A percentile compares a stretch with the other conserved stretches of the same genome.
Evolutionary conservation across 2,113 vertebrate species (phyloP).

Genomic region (Camelus dromedarius): DNA sequence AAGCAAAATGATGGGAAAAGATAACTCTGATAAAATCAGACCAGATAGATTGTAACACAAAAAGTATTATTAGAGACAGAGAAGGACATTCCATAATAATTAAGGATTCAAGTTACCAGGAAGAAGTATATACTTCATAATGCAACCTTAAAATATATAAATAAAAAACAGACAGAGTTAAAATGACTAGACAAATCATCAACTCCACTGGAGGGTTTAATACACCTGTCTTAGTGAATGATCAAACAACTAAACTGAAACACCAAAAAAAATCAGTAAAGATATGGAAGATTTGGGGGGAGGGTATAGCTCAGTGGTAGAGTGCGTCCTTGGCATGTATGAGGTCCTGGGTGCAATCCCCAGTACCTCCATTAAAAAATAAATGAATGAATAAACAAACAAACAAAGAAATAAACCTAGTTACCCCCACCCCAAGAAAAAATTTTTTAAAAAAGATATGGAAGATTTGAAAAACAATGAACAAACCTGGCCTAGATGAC

Average conservation of each 20-base stretch:
- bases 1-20: slow-evolving; percentile 23
- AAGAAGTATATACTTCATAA: slow-evolving; percentile 3
- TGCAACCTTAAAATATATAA: background rate
- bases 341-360: no score
- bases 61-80: slow-evolving; percentile 18
- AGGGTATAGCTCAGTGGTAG: no score
- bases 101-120: slow-evolving; percentile 4
- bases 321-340: no score
- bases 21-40: background rate
- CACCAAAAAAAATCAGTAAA: background rate
- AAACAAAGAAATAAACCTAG: no score
- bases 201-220: background rate
- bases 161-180: background rate
- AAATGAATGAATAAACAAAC: no score
- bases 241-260: background rate
- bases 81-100: background rate
- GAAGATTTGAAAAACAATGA: slow-evolving; percentile 20
- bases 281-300: background rate
- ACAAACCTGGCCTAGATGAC: background rate
- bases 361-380: no score
- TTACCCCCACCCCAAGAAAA: no score
- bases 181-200: background rate
- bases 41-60: slow-evolving; percentile 25
- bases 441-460: background rate
- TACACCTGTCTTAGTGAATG: background rate